A percentile compares a stretch with the other conserved stretches of the same genome.
These are phyloP conservation scores for Noctua fimbriata DNA, from an alignment of 2,888 invertebrate genomes.

Conservation along the genomic window DNA sequence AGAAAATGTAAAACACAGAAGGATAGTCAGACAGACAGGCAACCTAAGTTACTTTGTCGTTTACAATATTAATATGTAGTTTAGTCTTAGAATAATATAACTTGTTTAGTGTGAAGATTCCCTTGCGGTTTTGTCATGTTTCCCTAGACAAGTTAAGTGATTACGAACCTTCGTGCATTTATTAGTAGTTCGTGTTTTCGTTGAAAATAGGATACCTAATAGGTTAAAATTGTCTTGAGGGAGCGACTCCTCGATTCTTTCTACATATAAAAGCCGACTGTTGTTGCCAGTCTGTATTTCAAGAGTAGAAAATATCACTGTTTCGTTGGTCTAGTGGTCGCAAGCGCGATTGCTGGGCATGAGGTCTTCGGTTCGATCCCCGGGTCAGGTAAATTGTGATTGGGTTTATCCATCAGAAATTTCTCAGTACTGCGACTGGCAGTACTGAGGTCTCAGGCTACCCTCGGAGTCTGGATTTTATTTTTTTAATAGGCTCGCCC, in stretches of 20 bases:
- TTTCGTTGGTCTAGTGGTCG: too few species aligned
- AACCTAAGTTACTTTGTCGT: not conserved
- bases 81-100: not conserved
- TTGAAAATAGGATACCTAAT: not conserved
- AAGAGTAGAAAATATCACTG: not conserved
- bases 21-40: not conserved
- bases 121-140: constrained; percentile 3
- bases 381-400: too few species aligned
- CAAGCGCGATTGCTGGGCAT: too few species aligned
- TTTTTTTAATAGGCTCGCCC: too few species aligned
- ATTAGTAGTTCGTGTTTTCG: not conserved
- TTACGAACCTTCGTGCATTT: not conserved
- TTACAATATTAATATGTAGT: not conserved
- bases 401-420: too few species aligned
- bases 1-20: not conserved
- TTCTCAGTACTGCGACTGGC: too few species aligned
- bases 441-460: too few species aligned
- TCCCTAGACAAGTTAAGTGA: not conserved
- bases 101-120: not conserved
- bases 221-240: not conserved
- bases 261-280: too few species aligned
- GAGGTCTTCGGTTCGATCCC: too few species aligned
- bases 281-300: too few species aligned
- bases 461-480: too few species aligned
- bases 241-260: not conserved